Conservation (phyloP, 2,888 invertebrate genomes). For the Phortica okadai region DNA sequence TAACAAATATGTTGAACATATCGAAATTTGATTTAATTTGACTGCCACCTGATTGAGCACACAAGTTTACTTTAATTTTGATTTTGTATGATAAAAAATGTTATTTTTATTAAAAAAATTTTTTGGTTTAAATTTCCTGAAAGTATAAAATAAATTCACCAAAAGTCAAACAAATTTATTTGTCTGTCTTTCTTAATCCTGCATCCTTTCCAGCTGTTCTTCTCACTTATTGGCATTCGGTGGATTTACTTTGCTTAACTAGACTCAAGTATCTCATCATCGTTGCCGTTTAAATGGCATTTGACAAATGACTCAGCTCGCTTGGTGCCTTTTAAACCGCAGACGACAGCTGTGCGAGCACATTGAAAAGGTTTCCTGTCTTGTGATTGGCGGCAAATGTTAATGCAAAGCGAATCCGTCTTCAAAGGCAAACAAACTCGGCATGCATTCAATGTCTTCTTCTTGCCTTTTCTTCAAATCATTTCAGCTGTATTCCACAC, state of each 20-base stretch:
- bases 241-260: not conserved
- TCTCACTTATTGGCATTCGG: not conserved
- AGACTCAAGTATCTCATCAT: not conserved
- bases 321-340: not conserved
- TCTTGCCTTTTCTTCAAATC: no score
- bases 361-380: not conserved
- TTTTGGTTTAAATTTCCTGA: no score
- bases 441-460: no score
- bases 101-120: no score
- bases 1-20: not conserved
- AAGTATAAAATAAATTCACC: no score
- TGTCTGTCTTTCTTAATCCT: not conserved
- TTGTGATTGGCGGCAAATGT: not conserved
- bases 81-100: no score
- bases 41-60: not conserved
- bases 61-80: no score
- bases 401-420: not conserved
- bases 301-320: conserved; percentile 11
- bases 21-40: not conserved
- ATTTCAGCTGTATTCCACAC: no score
- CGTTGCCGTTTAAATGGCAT: conserved; percentile 1
- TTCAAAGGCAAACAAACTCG: not conserved
- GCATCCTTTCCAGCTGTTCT: not conserved
- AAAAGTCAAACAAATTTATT: no score
- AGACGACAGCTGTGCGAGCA: not conserved